These are phyloP conservation scores for Caerostris darwini DNA, from an alignment of 1,140 invertebrate genomes.

Conservation along the genomic window DNA sequence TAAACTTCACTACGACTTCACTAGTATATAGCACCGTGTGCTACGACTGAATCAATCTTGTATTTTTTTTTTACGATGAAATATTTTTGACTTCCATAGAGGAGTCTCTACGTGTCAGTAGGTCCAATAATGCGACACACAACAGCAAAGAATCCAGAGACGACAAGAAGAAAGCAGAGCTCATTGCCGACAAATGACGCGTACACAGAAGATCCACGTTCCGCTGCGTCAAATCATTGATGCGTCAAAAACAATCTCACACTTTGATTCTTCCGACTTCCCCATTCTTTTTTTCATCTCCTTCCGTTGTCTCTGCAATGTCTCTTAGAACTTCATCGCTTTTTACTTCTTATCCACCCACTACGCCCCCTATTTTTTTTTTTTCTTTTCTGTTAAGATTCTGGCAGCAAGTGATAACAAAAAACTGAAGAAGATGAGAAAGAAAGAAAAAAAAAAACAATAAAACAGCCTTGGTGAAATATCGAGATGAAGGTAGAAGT, in stretches of 20 bases:
- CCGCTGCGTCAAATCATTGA: conserved; percentile 64
- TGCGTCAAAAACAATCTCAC: conserved; percentile 74
- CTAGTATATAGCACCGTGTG: neutral
- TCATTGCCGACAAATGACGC: conserved; percentile 34
- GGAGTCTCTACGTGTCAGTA: neutral
- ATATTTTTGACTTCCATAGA: neutral
- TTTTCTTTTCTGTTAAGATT: neutral
- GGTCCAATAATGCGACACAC: neutral
- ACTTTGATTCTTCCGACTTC: conserved; percentile 61
- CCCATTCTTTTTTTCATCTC: neutral
- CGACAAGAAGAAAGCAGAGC: neutral
- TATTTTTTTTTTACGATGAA: neutral
- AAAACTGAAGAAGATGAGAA: neutral
- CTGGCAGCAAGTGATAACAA: conserved; percentile 14
- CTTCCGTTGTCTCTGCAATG: neutral
- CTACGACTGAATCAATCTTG: neutral
- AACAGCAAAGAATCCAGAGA: neutral
- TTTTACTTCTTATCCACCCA: conserved; percentile 40
- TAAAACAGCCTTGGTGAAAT: neutral
- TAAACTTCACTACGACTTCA: neutral
- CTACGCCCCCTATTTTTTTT: neutral
- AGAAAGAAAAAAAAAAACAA: neutral
- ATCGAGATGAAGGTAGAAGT: conserved; percentile 4
- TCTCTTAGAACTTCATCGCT: neutral
- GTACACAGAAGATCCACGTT: conserved; percentile 1